Base-by-base conservation (phyloP, 2,888 invertebrate genomes). In the Ferrisia virgata region DNA sequence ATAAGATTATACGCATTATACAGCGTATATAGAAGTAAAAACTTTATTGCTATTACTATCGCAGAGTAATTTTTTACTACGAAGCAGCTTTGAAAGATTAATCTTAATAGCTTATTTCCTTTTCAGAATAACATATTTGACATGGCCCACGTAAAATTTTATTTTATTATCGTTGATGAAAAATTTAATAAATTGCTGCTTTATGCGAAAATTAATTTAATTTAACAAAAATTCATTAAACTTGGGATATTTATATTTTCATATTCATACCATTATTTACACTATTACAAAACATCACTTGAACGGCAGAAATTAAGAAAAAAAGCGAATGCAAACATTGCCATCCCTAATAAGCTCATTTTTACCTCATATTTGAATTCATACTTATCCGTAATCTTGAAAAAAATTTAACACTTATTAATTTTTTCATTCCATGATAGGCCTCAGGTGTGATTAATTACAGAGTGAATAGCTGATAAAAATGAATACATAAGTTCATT, bases 361-460 rank as follows among this genome's bases (percentile, higher is more conserved):
- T n/a, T 53, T n/a, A n/a, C n/a, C n/a, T n/a, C n/a, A n/a, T n/a
- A n/a, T n/a, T n/a, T 33, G 15, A 36, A 76, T 76, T 36, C 36
- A 76, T 69, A 28, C 28, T 2, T 47, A 18, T 2, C 22, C 28
- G 13, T 28, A 15, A 28, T 64, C 0, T 64, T 31, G 15, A 64
- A 64, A 76, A 76, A 76, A 8, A 58, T 22, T 58, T 76, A 76
- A 76, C 36, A 76, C 8, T 69, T 69, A 69, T 31, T 69, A 31
- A 69, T 69, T 76, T 76, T 33, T 76, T 76, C 72, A 76, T 76
- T 76, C 36, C 72, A 76, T 76, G 15, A 9, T 76, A 76, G 72
- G 72, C 72, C 72, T 36, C 72, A 76, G 36, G 36, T 18, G 1
- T 76, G 72, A 76, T 36, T 76, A 33, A 33, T 31, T 76, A 36